phyloP scores from a whole-genome alignment of 2,888 invertebrate species.

The Oscheius onirici region DNA sequence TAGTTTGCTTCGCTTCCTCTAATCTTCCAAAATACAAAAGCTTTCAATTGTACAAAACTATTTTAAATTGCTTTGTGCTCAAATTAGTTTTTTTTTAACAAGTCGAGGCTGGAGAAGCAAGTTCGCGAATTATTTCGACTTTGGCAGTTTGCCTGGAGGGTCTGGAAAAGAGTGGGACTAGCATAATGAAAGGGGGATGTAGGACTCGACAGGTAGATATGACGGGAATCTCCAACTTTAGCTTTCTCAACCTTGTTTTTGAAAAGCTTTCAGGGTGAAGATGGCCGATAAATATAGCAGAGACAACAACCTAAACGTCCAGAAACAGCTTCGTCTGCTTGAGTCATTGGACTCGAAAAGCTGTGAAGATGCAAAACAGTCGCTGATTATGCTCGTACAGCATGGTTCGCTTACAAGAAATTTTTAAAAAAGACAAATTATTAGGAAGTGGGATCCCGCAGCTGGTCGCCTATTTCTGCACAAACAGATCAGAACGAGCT shows the following conservation, averaged over 20 bases:
- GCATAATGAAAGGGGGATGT: too few species aligned
- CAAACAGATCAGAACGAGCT: slow-evolving; percentile 44
- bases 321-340: slow-evolving; percentile 39
- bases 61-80: too few species aligned
- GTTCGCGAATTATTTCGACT: not conserved
- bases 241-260: not conserved
- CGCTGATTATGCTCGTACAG: slow-evolving; percentile 36
- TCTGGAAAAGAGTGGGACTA: too few species aligned
- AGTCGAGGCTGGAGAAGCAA: not conserved
- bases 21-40: too few species aligned
- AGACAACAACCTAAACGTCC: slow-evolving; percentile 5
- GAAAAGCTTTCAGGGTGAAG: not conserved
- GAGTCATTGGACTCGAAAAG: slow-evolving; percentile 46
- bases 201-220: too few species aligned
- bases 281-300: slow-evolving; percentile 7
- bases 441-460: slow-evolving; percentile 46
- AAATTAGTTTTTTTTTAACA: too few species aligned
- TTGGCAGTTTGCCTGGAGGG: too few species aligned
- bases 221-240: too few species aligned
- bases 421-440: too few species aligned
- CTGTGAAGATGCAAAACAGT: slow-evolving; percentile 44
- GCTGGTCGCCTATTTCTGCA: slow-evolving; percentile 43
- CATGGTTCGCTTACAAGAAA: slow-evolving; percentile 39
- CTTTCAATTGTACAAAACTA: too few species aligned
- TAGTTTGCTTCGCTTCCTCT: too few species aligned